A percentile compares a stretch with the other conserved stretches of the same genome.
These are phyloP conservation scores for Ranitomeya imitator DNA, from an alignment of 2,113 vertebrate genomes.

Conservation along the genomic window DNA sequence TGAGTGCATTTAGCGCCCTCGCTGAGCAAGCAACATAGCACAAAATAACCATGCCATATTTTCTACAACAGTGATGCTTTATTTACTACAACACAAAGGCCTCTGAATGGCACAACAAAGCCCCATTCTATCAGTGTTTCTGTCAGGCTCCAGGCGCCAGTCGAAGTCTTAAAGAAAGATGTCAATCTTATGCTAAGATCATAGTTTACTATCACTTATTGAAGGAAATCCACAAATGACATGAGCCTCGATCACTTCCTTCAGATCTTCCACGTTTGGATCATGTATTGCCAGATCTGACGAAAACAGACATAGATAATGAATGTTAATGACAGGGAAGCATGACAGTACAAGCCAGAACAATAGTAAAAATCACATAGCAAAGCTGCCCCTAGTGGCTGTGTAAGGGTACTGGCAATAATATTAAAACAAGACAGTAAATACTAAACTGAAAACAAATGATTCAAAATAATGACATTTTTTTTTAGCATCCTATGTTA, in stretches of 20 bases:
- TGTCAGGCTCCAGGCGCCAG: neutral
- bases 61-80: neutral
- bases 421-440: neutral
- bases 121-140: neutral
- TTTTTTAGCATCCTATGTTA: no score
- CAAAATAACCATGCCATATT: constrained; percentile 18
- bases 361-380: neutral
- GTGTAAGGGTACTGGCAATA: neutral
- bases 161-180: neutral
- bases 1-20: constrained; percentile 21
- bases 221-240: constrained; percentile 62
- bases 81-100: constrained; percentile 26
- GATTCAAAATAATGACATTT: no score
- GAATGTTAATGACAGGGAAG: neutral
- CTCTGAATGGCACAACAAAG: constrained; percentile 4
- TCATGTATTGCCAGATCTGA: constrained; percentile 70
- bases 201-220: constrained; percentile 58
- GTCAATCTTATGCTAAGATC: neutral
- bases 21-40: neutral
- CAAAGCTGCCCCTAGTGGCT: neutral
- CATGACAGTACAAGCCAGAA: neutral
- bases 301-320: neutral
- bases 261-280: constrained; percentile 65
- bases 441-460: no score
- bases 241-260: constrained; percentile 66